Evolutionary conservation across 2,113 vertebrate species (phyloP).

Genomic region (Tupaia tana): DNA sequence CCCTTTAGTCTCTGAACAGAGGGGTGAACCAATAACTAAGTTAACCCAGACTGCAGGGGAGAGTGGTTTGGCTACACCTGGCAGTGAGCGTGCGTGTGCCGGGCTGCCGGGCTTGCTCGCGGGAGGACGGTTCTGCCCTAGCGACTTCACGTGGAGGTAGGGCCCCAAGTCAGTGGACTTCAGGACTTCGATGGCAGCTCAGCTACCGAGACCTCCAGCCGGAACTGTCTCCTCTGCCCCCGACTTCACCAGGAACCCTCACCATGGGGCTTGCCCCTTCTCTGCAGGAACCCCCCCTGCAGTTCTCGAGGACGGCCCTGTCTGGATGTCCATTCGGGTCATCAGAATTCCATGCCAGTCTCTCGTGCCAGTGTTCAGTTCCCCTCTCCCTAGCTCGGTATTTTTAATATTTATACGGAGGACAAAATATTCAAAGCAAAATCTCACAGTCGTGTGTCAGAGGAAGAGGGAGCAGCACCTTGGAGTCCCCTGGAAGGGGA

Average conservation of each 20-base stretch:
- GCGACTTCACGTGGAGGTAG: neutral
- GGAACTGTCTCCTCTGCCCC: neutral
- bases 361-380: neutral
- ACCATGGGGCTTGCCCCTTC: neutral
- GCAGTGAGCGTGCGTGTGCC: neutral
- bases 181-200: neutral
- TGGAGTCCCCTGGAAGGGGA: slow-evolving; percentile 5
- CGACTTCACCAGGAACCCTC: neutral
- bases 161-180: neutral
- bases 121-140: neutral
- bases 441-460: slow-evolving; percentile 22
- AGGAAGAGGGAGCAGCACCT: neutral
- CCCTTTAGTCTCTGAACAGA: neutral
- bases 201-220: neutral
- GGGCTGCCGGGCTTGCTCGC: neutral
- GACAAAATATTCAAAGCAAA: slow-evolving; percentile 55
- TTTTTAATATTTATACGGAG: slow-evolving; percentile 32
- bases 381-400: neutral
- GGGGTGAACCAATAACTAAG: neutral
- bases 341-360: neutral
- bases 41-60: neutral
- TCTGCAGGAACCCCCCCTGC: slow-evolving; percentile 6
- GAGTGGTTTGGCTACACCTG: neutral
- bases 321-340: neutral
- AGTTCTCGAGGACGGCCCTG: neutral